Percentiles rank a stretch among this genome's conserved stretches.
Conservation (phyloP, 1,140 invertebrate genomes). For the Eupeodes corollae region DNA sequence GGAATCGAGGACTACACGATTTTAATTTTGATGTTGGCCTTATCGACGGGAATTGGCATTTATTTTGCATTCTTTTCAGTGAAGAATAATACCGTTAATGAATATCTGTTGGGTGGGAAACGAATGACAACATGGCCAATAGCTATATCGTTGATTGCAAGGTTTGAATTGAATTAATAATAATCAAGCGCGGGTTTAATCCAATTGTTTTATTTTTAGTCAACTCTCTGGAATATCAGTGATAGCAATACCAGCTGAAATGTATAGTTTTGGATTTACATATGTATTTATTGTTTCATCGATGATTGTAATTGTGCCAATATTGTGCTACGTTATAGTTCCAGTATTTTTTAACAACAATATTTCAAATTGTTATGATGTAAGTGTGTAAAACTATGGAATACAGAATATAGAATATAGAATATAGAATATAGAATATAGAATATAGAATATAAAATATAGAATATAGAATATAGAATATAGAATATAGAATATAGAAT, state of each 20-base stretch:
- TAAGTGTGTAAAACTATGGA: too few relatives aligned
- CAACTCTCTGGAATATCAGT: slow-evolving; percentile 73
- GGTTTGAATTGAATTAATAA: slow-evolving; percentile 29
- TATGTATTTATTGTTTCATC: slow-evolving; percentile 49
- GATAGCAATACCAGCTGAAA: slow-evolving; percentile 66
- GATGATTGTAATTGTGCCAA: slow-evolving; percentile 53
- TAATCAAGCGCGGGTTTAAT: neutral
- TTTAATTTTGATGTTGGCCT: slow-evolving; percentile 47
- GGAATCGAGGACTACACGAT: slow-evolving; percentile 46
- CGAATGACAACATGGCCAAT: slow-evolving; percentile 52
- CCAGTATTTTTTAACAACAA: slow-evolving; percentile 72
- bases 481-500: too few relatives aligned
- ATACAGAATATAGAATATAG: too few relatives aligned
- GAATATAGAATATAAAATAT: too few relatives aligned
- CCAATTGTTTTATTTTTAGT: slow-evolving; percentile 39
- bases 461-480: too few relatives aligned
- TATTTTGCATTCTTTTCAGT: slow-evolving; percentile 48
- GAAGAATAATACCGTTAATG: slow-evolving; percentile 36
- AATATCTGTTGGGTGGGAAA: slow-evolving; percentile 52
- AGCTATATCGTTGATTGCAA: slow-evolving; percentile 53
- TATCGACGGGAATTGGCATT: slow-evolving; percentile 51
- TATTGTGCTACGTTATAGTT: slow-evolving; percentile 57
- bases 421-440: too few relatives aligned
- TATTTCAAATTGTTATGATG: slow-evolving; percentile 71
- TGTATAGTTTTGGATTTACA: slow-evolving; percentile 64